Conservation (phyloP, 2,113 vertebrate genomes). For the Tyto alba region DNA sequence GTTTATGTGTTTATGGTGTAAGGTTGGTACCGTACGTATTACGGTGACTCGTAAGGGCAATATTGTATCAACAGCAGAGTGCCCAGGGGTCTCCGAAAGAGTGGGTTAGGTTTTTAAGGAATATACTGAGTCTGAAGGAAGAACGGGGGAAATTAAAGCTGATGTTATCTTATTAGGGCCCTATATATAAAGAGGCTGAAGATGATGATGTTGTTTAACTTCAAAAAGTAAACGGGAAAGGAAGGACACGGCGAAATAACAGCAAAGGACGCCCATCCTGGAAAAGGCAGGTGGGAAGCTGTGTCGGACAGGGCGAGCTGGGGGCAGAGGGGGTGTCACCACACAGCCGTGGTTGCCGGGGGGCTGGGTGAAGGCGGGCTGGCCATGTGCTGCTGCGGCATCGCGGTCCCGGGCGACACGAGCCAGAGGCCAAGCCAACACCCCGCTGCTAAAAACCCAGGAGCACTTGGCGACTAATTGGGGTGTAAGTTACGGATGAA, state of each 20-base stretch:
- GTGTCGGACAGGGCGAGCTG: background rate
- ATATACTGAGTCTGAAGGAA: background rate
- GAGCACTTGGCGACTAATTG: background rate
- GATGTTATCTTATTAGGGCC: background rate
- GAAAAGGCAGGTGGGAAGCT: background rate
- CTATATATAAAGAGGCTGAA: background rate
- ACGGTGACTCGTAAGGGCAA: background rate
- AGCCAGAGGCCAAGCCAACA: background rate
- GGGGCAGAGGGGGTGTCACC: no score
- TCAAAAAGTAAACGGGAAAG: fast-evolving
- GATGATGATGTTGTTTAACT: background rate
- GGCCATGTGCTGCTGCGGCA: fast-evolving
- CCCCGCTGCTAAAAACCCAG: background rate
- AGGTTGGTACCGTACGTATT: background rate
- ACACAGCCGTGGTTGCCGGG: fast-evolving
- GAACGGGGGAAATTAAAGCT: background rate
- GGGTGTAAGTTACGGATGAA: background rate
- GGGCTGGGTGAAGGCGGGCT: background rate
- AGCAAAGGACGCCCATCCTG: background rate
- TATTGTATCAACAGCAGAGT: background rate
- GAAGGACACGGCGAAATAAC: background rate
- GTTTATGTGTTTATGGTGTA: background rate
- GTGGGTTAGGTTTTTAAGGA: background rate
- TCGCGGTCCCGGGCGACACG: fast-evolving
- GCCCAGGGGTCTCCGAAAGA: background rate